A percentile compares a stretch with the other conserved stretches of the same genome.
Conservation (phyloP, 2,888 invertebrate species). For the Atethmia centrago region DNA sequence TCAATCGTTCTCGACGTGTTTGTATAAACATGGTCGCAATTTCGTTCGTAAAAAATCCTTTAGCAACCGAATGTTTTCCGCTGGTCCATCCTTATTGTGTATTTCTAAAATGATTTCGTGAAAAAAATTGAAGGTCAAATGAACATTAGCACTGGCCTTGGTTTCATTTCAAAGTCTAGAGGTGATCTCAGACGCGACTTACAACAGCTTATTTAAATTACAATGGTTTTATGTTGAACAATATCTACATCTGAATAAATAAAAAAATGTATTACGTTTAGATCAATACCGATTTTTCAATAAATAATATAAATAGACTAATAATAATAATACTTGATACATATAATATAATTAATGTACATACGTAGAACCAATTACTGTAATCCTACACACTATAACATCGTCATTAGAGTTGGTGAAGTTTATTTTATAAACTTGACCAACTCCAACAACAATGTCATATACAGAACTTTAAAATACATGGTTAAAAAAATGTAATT, state of each 20-base stretch:
- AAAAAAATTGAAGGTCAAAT: slow-evolving; percentile 81
- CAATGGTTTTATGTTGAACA: slow-evolving; percentile 81
- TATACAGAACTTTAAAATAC: slow-evolving; percentile 52
- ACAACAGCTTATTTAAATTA: slow-evolving; percentile 82
- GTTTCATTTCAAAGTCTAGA: slow-evolving; percentile 81
- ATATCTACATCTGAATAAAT: slow-evolving; percentile 71
- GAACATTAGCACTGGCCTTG: slow-evolving; percentile 82
- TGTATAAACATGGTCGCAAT: slow-evolving; percentile 24
- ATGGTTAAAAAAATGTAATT: slow-evolving; percentile 66
- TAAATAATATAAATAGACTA: slow-evolving; percentile 19
- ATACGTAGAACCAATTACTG: background rate
- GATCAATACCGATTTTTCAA: slow-evolving; percentile 11
- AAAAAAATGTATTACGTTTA: slow-evolving; percentile 53
- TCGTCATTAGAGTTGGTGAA: background rate
- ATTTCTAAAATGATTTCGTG: slow-evolving; percentile 73
- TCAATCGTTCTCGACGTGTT: slow-evolving; percentile 24
- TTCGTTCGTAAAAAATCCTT: slow-evolving; percentile 55
- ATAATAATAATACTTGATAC: background rate
- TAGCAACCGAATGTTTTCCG: slow-evolving; percentile 53
- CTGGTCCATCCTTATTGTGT: slow-evolving; percentile 65
- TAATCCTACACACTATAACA: background rate
- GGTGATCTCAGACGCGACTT: slow-evolving; percentile 82
- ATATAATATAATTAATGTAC: background rate
- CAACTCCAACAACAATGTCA: too few relatives aligned
- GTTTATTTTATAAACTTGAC: too few relatives aligned